Evolutionary conservation across 2,888 invertebrate species (phyloP).

Genomic region (Cheilosia impressa): DNA sequence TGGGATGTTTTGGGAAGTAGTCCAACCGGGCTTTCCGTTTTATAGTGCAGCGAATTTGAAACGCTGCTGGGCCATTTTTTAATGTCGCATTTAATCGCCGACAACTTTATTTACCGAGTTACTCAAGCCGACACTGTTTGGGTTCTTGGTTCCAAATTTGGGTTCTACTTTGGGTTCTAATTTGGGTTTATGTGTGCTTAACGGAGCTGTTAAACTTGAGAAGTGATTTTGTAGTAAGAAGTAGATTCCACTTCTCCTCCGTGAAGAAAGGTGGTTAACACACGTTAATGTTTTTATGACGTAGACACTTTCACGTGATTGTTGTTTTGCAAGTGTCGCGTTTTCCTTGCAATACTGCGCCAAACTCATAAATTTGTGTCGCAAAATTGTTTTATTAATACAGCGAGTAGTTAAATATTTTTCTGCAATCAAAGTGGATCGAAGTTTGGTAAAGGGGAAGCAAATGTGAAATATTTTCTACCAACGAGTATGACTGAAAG

Average conservation of each 20-base stretch:
- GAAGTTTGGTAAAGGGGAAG: no score
- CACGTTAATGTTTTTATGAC: no score
- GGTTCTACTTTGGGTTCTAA: neutral
- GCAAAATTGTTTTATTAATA: no score
- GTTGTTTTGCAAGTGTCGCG: no score
- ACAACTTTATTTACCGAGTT: slow-evolving; percentile 39
- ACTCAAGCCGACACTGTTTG: slow-evolving; percentile 20
- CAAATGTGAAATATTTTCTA: no score
- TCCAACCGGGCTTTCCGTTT: neutral
- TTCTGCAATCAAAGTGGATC: no score
- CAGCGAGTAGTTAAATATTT: no score
- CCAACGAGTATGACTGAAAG: no score
- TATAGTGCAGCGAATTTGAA: slow-evolving; percentile 15
- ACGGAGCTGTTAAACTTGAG: neutral
- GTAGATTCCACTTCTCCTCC: neutral
- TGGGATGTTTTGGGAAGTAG: slow-evolving; percentile 17
- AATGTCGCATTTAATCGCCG: slow-evolving; percentile 46
- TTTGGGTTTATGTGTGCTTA: neutral
- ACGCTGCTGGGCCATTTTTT: slow-evolving; percentile 16
- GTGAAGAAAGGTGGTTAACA: no score
- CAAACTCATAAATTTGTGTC: no score
- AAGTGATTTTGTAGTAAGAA: slow-evolving; percentile 8
- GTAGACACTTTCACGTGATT: no score
- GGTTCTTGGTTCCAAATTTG: neutral
- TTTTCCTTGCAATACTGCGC: no score